Evolutionary conservation across 2,797 vertebrate species (phyloP), one percentile per base, ranked within the genome.

Genomic region (Hipposideros larvatus): DNA sequence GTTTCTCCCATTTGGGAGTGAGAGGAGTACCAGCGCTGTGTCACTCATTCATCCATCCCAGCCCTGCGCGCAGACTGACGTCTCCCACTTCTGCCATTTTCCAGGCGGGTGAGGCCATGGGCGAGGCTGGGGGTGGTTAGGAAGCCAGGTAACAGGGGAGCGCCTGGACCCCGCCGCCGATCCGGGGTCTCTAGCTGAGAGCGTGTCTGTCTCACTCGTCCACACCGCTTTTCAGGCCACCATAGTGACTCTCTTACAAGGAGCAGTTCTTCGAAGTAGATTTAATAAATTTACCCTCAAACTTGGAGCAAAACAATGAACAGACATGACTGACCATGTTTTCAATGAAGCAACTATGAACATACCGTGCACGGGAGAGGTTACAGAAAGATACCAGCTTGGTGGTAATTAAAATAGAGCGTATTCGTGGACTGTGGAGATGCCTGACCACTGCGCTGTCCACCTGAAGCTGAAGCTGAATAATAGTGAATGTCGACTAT

Each of bases 111-210:
- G 13, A 11, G 7, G n/a, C 26, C 2, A 43, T 9, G 0, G 0
- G 24, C 16, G 9, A 10, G 16, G 43, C 2, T 37, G 7, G 3
- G 5, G 18, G 2, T 7, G 31, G 19, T 19, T 3, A 11, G n/a
- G 31, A 24, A 19, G 15, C 55, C 55, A 34, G 24, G 37, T 37
- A 37, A 28, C 57, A 0, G 19, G 3, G 0, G 4, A 63, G 13
- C 1, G 0, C 16, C 1, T 15, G 34, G 24, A 51, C 55, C 21
- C 4, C 2, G 37, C 74, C 7, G 41, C 26, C 4, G 8, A 24
- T 24, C 48, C 15, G 11, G 18, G 31, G 21, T 43, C 68, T 66
- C 28, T 37, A 1, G 31, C 41, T 16, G 2, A 65, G 8, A 1
- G 8, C 26, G 31, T 2, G 2, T 28, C 59, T 41, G 43, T 22